phyloP scores from a whole-genome alignment of 2,113 vertebrate species.

The Meles meles region DNA sequence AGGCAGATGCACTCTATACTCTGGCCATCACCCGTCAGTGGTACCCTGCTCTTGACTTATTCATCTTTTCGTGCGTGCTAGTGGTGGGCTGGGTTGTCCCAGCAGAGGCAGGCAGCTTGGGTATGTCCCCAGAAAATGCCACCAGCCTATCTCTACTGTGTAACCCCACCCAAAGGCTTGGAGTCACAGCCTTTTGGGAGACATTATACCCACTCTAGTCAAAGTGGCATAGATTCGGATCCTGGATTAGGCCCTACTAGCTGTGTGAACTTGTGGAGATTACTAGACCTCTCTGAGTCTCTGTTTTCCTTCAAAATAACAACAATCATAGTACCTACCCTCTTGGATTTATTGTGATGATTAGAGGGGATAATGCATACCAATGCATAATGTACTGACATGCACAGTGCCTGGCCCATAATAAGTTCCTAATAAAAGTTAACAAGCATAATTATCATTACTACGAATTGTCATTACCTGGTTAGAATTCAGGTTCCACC shows the following conservation, averaged over 20 bases:
- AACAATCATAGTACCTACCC: neutral
- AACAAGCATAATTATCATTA: constrained; percentile 15
- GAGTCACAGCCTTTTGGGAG: neutral
- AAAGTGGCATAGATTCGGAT: neutral
- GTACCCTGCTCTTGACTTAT: neutral
- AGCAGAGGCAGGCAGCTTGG: neutral
- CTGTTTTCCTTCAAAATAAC: constrained; percentile 6
- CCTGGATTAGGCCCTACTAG: neutral
- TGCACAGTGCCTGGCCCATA: neutral
- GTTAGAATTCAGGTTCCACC: constrained; percentile 13
- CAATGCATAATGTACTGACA: too few relatives aligned
- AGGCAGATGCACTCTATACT: neutral
- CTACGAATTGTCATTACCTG: neutral
- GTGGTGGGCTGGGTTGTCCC: neutral
- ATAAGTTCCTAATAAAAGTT: constrained; percentile 6
- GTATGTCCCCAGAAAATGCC: constrained; percentile 2
- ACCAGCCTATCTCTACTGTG: neutral
- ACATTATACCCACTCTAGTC: neutral
- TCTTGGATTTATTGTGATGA: constrained; percentile 15
- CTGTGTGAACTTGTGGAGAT: neutral
- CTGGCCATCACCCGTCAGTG: neutral
- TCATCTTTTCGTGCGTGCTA: neutral
- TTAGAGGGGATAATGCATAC: neutral
- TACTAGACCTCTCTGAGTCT: constrained; percentile 19
- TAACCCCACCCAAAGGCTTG: neutral